These are phyloP conservation scores for Montipora foliosa DNA, from an alignment of 64 coral and sea anemone genomes.

Conservation along the genomic window DNA sequence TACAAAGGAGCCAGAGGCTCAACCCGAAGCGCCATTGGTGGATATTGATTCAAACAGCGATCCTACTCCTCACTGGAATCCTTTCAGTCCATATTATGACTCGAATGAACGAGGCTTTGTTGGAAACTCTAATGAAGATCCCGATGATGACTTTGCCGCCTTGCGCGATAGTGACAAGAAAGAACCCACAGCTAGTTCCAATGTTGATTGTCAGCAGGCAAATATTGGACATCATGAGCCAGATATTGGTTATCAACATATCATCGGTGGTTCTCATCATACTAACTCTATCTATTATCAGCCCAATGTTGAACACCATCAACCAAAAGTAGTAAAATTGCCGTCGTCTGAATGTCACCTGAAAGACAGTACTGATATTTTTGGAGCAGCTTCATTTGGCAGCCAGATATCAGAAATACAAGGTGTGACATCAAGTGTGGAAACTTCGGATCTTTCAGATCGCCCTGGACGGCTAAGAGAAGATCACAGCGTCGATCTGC, in stretches of 20 bases:
- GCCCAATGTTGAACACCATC: not conserved
- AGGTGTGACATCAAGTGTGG: not conserved
- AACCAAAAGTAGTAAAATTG: not conserved
- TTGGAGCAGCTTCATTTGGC: constrained; percentile 37
- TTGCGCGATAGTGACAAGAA: constrained; percentile 19
- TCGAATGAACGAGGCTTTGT: constrained; percentile 42
- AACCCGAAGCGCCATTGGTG: constrained; percentile 27
- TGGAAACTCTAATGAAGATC: not conserved
- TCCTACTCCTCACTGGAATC: constrained; percentile 63
- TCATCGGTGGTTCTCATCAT: not conserved
- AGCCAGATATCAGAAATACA: constrained; percentile 15
- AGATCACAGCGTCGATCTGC: not conserved
- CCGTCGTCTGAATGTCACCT: constrained; percentile 1
- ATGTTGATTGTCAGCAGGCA: not conserved
- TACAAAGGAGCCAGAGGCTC: not conserved
- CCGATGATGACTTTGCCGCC: constrained; percentile 71
- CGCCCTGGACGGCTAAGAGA: not conserved
- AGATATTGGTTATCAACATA: not conserved
- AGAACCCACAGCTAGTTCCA: not conserved
- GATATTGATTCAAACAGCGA: constrained; percentile 29
- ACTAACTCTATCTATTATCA: not conserved
- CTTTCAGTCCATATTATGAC: constrained; percentile 73
- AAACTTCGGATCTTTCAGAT: not conserved
- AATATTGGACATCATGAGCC: not conserved
- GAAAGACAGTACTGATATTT: not conserved